Conservation (phyloP, 1,140 invertebrate genomes). For the Brachionus angularis region DNA sequence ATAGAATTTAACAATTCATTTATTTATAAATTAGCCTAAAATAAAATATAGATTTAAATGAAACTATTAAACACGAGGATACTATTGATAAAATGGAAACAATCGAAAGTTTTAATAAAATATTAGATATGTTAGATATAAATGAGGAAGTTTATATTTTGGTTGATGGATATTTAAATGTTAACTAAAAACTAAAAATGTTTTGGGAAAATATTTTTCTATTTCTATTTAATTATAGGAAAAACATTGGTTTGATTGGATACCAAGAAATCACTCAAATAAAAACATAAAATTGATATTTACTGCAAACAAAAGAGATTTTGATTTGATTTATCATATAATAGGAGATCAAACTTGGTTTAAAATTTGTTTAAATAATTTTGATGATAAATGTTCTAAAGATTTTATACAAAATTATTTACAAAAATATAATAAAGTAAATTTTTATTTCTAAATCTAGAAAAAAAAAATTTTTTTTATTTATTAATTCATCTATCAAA, state of each 20-base stretch:
- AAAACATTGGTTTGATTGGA: slow-evolving; percentile 7
- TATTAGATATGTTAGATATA: neutral
- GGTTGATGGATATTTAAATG: slow-evolving; percentile 12
- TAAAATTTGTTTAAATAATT: neutral
- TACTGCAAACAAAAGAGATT: neutral
- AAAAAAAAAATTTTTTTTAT: neutral
- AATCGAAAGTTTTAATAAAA: neutral
- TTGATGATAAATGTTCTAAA: neutral
- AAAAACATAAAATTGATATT: slow-evolving; percentile 1
- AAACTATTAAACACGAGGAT: too few relatives aligned
- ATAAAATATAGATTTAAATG: too few relatives aligned
- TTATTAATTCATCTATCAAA: slow-evolving; percentile 42
- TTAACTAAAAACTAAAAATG: too few relatives aligned
- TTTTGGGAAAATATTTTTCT: neutral
- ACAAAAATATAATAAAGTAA: slow-evolving; percentile 35
- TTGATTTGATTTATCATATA: neutral
- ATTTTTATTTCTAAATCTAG: neutral
- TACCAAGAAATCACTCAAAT: neutral
- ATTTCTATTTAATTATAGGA: neutral
- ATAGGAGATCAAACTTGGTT: neutral
- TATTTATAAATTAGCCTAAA: too few relatives aligned
- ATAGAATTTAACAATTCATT: too few relatives aligned
- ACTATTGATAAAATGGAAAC: neutral
- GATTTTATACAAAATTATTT: slow-evolving; percentile 37
- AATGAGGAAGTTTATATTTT: neutral